Percentiles rank a stretch among this genome's conserved stretches.
Conservation (phyloP, 2,888 invertebrate species). For the Nemotelus pantherinus region DNA sequence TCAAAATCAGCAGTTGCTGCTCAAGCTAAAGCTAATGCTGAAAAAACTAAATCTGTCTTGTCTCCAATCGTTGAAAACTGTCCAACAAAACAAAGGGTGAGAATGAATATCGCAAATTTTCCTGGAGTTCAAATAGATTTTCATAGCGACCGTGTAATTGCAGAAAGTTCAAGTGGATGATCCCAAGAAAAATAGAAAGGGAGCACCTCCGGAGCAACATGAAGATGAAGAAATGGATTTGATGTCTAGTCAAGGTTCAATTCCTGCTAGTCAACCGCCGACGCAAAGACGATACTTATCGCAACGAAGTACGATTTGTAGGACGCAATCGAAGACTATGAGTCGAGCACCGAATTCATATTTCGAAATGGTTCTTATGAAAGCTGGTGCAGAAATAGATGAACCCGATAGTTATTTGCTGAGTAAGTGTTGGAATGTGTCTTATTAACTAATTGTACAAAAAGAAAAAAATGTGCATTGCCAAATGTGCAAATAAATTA, state of each 20-base stretch:
- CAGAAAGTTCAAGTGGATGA: neutral
- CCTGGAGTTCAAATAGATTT: neutral
- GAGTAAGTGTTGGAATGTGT: slow-evolving; percentile 53
- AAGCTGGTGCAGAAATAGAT: slow-evolving; percentile 60
- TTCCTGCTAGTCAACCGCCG: slow-evolving; percentile 62
- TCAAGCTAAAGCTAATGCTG: neutral
- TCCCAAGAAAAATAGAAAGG: neutral
- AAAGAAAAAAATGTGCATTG: neutral
- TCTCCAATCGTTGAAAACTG: slow-evolving; percentile 25
- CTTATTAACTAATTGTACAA: no score
- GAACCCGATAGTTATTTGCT: slow-evolving; percentile 60
- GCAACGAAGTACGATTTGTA: slow-evolving; percentile 59
- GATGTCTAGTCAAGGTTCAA: slow-evolving; percentile 58
- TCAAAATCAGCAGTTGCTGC: neutral
- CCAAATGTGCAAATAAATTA: neutral
- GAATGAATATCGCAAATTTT: neutral
- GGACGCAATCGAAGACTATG: slow-evolving; percentile 58
- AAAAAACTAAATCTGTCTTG: slow-evolving; percentile 1
- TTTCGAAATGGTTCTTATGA: slow-evolving; percentile 60
- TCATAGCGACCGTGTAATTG: neutral
- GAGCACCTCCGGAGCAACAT: neutral
- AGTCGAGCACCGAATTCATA: slow-evolving; percentile 59
- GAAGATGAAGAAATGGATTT: slow-evolving; percentile 50
- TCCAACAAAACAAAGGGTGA: slow-evolving; percentile 27
- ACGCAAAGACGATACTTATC: slow-evolving; percentile 62